Evolutionary conservation across 2,113 vertebrate genomes (phyloP).

Genomic region (Mesembrinibis cayennensis): DNA sequence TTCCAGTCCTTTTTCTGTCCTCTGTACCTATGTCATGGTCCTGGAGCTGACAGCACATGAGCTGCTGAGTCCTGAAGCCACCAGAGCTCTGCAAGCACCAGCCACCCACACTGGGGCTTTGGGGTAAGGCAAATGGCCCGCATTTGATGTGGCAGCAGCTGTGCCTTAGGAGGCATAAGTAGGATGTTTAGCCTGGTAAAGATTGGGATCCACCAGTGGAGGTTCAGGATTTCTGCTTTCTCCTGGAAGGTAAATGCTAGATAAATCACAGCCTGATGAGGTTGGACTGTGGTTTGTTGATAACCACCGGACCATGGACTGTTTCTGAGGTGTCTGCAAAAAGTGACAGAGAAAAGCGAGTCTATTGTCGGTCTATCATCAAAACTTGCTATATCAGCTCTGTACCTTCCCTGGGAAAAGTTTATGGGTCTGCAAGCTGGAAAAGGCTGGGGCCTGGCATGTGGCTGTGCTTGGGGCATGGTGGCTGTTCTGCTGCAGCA

Average conservation of each 20-base stretch:
- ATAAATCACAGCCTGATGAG: background rate
- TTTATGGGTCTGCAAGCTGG: background rate
- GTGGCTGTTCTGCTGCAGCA: background rate
- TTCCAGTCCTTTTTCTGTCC: background rate
- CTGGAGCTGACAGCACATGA: background rate
- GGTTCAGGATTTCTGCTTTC: background rate
- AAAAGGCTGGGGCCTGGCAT: background rate
- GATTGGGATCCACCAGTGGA: background rate
- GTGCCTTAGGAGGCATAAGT: background rate
- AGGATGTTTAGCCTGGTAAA: background rate
- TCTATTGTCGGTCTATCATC: background rate
- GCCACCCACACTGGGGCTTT: background rate
- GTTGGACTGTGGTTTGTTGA: background rate
- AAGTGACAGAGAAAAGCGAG: background rate
- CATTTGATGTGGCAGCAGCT: background rate
- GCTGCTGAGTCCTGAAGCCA: background rate
- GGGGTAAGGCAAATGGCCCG: background rate
- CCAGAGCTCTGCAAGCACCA: background rate
- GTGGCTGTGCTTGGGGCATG: background rate
- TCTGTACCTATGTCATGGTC: background rate
- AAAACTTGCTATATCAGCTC: background rate
- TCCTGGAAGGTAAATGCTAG: background rate
- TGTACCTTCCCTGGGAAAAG: background rate
- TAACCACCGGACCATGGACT: background rate
- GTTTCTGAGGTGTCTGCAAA: background rate